A percentile compares a stretch with the other conserved stretches of the same genome.
These are phyloP conservation scores for Papilio aristodemus DNA, from an alignment of 1,140 invertebrate genomes.

Conservation along the genomic window DNA sequence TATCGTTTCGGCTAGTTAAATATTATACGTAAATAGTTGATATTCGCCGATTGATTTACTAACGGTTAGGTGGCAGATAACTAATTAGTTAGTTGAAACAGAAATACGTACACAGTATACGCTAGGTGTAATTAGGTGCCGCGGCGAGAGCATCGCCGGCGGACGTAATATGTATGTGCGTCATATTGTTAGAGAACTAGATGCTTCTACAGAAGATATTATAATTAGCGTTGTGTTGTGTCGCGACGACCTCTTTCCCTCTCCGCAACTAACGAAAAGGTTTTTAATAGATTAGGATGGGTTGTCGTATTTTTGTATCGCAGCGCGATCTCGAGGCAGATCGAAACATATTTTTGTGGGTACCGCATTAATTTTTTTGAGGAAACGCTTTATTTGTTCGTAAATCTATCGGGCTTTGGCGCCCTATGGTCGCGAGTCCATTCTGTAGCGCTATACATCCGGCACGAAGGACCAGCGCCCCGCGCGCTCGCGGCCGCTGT, in stretches of 20 bases:
- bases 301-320: constrained; percentile 70
- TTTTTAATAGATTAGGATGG: constrained; percentile 53
- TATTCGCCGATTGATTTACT: constrained; percentile 61
- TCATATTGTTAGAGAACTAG: constrained; percentile 67
- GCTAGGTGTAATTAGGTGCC: constrained; percentile 70
- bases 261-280: constrained; percentile 44
- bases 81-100: constrained; percentile 72
- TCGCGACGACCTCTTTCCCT: constrained; percentile 45
- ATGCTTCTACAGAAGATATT: constrained; percentile 65
- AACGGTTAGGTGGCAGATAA: constrained; percentile 56
- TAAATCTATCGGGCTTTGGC: not conserved
- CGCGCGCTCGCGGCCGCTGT: not conserved
- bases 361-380: not conserved
- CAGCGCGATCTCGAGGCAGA: constrained; percentile 37
- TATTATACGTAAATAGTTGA: constrained; percentile 68
- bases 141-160: constrained; percentile 36
- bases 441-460: not conserved
- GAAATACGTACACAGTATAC: constrained; percentile 78
- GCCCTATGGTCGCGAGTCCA: not conserved
- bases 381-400: not conserved
- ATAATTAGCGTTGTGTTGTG: constrained; percentile 61
- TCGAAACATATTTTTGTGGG: not conserved
- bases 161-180: constrained; percentile 67
- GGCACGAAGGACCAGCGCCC: not conserved
- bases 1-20: constrained; percentile 72